A percentile compares a stretch with the other conserved stretches of the same genome.
phyloP scores from a whole-genome alignment of 2,888 invertebrate species.

The Drosophila macrospina region DNA sequence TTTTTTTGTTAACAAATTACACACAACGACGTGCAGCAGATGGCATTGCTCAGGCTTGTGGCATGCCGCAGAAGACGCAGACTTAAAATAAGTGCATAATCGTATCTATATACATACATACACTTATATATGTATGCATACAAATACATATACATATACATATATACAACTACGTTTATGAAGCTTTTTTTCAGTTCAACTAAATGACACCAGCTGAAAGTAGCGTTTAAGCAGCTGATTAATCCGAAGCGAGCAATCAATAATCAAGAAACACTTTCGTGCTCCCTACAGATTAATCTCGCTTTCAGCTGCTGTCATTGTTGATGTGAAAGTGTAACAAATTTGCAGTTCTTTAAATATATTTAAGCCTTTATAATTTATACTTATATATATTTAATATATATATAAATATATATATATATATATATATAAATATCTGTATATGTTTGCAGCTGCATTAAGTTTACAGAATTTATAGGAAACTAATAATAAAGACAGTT shows the following conservation, averaged over 20 bases:
- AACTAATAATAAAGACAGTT: conserved; percentile 10
- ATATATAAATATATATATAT: background rate
- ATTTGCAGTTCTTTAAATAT: conserved; percentile 5
- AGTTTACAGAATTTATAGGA: conserved; percentile 20
- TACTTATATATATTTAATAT: background rate
- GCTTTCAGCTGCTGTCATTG: background rate
- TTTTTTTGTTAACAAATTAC: conserved; percentile 36
- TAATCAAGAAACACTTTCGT: background rate
- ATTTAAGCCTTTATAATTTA: conserved; percentile 8
- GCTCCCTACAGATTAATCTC: background rate
- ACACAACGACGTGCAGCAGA: conserved; percentile 8
- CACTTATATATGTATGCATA: conserved; percentile 4
- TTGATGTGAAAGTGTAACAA: conserved; percentile 6
- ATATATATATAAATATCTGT: conserved; percentile 4
- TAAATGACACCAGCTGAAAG: conserved; percentile 25
- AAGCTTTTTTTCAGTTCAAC: conserved; percentile 9
- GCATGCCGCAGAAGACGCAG: conserved; percentile 8
- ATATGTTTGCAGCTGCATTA: conserved; percentile 19
- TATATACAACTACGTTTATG: conserved; percentile 20
- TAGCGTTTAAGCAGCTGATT: conserved; percentile 3
- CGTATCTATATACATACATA: conserved; percentile 18
- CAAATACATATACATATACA: conserved; percentile 5
- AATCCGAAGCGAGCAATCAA: background rate
- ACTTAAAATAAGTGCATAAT: conserved; percentile 27
- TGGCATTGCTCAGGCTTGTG: conserved; percentile 12